Conservation (phyloP, 2,113 vertebrate species). For the Lonchura striata region DNA sequence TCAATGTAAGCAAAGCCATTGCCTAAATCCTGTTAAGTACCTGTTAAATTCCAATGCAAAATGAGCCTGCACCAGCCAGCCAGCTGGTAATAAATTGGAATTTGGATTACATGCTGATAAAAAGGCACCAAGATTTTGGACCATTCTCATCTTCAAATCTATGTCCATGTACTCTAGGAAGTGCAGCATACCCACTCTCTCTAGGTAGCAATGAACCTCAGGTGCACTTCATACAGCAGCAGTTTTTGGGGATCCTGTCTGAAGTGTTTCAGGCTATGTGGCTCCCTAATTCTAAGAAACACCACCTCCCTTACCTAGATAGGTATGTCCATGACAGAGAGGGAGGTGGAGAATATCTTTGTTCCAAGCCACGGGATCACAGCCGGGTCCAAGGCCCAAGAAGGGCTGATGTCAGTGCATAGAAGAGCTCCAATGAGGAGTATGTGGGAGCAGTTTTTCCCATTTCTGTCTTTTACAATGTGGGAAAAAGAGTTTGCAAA, state of each 20-base stretch:
- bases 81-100: not conserved
- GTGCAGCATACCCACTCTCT: no score
- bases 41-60: not conserved
- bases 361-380: rapidly evolving
- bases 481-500: not conserved
- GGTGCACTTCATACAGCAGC: not conserved
- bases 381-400: not conserved
- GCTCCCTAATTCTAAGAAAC: not conserved
- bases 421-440: not conserved
- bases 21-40: not conserved
- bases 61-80: not conserved
- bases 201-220: not conserved
- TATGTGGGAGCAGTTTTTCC: rapidly evolving
- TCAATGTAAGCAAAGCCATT: not conserved
- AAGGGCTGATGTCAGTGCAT: not conserved
- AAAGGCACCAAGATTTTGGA: not conserved
- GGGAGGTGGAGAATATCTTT: not conserved
- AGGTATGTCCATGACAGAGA: not conserved
- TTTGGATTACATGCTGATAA: no score
- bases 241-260: not conserved
- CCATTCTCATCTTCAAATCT: not conserved
- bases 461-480: not conserved
- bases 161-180: rapidly evolving
- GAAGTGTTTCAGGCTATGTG: not conserved
- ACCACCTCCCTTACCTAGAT: not conserved